A percentile compares a stretch with the other conserved stretches of the same genome.
Evolutionary conservation across 2,113 vertebrate genomes (phyloP).

Genomic region (Morone saxatilis): DNA sequence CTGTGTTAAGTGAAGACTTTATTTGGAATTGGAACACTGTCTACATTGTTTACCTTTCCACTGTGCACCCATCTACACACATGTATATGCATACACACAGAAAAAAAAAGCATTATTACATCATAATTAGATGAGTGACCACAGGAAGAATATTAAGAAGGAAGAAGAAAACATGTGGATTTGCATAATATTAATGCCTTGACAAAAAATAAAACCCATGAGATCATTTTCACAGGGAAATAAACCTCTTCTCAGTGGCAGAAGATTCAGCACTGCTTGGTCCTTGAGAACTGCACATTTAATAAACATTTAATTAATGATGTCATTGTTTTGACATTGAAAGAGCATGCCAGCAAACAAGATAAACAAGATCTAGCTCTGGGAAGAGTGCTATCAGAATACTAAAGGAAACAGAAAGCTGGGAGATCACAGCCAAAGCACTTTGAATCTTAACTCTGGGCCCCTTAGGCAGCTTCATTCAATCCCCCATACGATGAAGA

Average conservation of each 20-base stretch:
- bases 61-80: not conserved
- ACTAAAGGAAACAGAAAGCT: constrained; percentile 64
- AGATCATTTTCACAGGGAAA: not conserved
- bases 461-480: constrained; percentile 31
- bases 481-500: constrained; percentile 42
- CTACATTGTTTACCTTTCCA: constrained; percentile 8
- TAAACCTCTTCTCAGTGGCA: constrained; percentile 24
- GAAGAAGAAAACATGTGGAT: not conserved
- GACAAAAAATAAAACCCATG: not conserved
- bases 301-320: constrained; percentile 75
- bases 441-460: constrained; percentile 65
- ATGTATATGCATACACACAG: not conserved
- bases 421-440: constrained; percentile 57
- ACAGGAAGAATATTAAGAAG: constrained; percentile 11
- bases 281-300: constrained; percentile 57
- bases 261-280: constrained; percentile 39
- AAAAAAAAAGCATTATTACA: constrained; percentile 11
- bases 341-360: constrained; percentile 65
- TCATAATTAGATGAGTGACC: constrained; percentile 31
- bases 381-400: constrained; percentile 58
- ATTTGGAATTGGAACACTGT: constrained; percentile 13
- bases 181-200: constrained; percentile 7
- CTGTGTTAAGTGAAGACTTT: not conserved
- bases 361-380: constrained; percentile 67
- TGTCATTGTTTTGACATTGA: constrained; percentile 83